Conservation (phyloP, 2,888 invertebrate genomes). For the Meganola albula region DNA sequence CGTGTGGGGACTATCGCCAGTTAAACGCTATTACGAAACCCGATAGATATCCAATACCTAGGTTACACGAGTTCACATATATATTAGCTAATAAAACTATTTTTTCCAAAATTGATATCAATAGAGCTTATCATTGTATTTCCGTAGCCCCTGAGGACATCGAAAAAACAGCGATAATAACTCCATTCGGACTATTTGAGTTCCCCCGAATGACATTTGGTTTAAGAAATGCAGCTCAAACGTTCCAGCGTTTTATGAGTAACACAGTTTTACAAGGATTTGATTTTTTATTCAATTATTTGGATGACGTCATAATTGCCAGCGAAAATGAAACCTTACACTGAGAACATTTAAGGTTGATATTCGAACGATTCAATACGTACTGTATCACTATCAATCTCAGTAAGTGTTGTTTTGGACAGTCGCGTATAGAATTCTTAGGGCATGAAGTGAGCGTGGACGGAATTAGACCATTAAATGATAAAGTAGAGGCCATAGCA, state of each 20-base stretch:
- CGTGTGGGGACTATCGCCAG: conserved; percentile 6
- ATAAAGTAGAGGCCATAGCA: conserved; percentile 9
- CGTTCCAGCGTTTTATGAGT: conserved; percentile 5
- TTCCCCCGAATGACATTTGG: conserved; percentile 3
- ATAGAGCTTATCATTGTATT: conserved; percentile 6
- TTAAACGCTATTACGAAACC: too few relatives aligned
- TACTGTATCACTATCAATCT: conserved; percentile 2
- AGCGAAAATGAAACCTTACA: not conserved
- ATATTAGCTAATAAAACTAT: conserved; percentile 1
- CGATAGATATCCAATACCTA: conserved; percentile 7
- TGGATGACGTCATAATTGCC: conserved; percentile 1
- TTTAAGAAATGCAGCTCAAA: conserved; percentile 3
- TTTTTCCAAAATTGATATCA: conserved; percentile 7
- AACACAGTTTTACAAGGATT: conserved; percentile 1
- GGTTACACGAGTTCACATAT: conserved; percentile 7
- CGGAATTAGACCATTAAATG: conserved; percentile 11
- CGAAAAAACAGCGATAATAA: conserved; percentile 6
- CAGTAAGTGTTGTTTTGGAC: conserved; percentile 3
- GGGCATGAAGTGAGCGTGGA: conserved; percentile 14
- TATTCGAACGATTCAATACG: not conserved
- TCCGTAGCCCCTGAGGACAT: conserved; percentile 1
- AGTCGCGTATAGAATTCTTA: not conserved
- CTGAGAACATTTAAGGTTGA: not conserved
- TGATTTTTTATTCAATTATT: not conserved
- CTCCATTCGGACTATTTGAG: conserved; percentile 7